phyloP scores from a whole-genome alignment of 1,140 invertebrate species.

The Atta cephalotes region DNA sequence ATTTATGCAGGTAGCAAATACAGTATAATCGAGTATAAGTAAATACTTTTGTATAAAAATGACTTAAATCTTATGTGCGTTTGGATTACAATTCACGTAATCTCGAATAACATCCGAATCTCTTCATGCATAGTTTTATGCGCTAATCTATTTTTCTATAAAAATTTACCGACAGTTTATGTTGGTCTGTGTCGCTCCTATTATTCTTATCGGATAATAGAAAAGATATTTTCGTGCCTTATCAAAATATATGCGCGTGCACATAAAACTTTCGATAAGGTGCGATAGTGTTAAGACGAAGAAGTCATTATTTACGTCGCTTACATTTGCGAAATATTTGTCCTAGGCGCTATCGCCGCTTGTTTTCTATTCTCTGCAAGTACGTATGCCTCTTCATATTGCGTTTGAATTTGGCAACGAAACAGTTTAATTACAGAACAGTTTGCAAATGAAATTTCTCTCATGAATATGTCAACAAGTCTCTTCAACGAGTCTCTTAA shows the following conservation, averaged over 20 bases:
- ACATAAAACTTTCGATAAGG: background rate
- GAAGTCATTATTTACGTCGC: background rate
- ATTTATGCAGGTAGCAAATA: no score
- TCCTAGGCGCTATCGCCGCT: background rate
- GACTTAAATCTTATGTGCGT: no score
- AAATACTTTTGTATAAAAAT: no score
- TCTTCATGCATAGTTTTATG: no score
- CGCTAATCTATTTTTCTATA: conserved; percentile 45
- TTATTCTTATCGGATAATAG: conserved; percentile 32
- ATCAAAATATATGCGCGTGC: conserved; percentile 19
- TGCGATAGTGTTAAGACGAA: background rate
- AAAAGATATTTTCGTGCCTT: conserved; percentile 8
- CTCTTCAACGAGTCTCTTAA: background rate
- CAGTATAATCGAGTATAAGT: no score
- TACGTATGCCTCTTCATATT: conserved; percentile 18
- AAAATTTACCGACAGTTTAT: conserved; percentile 53
- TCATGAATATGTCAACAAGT: background rate
- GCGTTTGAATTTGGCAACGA: conserved; percentile 32
- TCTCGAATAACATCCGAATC: no score
- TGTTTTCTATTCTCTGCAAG: conserved; percentile 14
- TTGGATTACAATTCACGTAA: no score
- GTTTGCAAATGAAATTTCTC: background rate
- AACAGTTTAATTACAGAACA: conserved; percentile 34
- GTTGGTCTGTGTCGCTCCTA: background rate
- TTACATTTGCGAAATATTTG: conserved; percentile 16